Percentiles rank a stretch among this genome's conserved stretches.
These are phyloP conservation scores for Gymnocephalus cernua DNA, from an alignment of 2,113 vertebrate genomes.

Conservation along the genomic window DNA sequence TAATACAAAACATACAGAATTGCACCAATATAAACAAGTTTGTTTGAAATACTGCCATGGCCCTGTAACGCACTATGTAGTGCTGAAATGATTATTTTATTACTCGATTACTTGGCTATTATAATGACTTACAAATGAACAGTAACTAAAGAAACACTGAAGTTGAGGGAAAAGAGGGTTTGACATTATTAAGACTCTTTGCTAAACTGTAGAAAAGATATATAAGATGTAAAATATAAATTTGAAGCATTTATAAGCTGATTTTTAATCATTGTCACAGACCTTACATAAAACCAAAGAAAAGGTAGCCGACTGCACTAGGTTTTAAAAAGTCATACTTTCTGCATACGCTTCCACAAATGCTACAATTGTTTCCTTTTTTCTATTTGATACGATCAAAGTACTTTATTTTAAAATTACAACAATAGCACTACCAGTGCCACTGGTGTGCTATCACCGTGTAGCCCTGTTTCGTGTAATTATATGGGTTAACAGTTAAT, in stretches of 20 bases:
- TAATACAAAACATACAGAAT: not conserved
- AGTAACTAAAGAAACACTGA: not conserved
- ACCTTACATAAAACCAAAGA: not conserved
- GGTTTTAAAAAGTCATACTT: not conserved
- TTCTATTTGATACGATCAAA: not conserved
- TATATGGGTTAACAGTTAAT: conserved; percentile 22
- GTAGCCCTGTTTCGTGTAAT: conserved; percentile 10
- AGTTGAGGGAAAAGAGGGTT: not conserved
- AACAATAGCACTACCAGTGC: not conserved
- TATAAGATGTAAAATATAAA: not conserved
- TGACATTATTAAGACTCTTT: not conserved
- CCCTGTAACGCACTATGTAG: too few species aligned
- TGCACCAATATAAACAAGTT: not conserved
- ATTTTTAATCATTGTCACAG: not conserved
- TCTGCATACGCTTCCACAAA: not conserved
- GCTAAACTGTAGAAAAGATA: not conserved
- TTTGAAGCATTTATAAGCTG: not conserved
- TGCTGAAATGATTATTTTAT: not conserved
- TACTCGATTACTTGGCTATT: not conserved
- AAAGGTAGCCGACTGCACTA: not conserved
- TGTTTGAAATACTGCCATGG: not conserved
- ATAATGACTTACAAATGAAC: not conserved
- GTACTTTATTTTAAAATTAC: not conserved
- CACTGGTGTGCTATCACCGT: not conserved
- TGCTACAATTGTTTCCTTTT: not conserved